A percentile compares a stretch with the other conserved stretches of the same genome.
Conservation (phyloP, 2,888 invertebrate species). For the Protophormia terraenovae region DNA sequence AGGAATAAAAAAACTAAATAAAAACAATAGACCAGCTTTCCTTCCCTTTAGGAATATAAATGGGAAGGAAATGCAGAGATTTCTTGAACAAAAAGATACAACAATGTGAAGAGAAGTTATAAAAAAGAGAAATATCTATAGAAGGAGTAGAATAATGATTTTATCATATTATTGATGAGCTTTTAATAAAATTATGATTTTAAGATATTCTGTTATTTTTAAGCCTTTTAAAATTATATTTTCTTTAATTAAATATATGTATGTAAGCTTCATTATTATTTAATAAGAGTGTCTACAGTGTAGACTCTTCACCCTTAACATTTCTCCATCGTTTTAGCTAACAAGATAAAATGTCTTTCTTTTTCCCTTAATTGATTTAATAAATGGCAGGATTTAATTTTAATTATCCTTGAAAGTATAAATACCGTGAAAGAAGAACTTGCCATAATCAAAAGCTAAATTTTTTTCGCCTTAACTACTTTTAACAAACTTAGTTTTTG, state of each 20-base stretch:
- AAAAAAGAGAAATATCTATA: too few species aligned
- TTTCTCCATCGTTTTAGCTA: too few species aligned
- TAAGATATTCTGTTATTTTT: too few species aligned
- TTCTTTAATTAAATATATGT: too few species aligned
- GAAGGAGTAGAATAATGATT: too few species aligned
- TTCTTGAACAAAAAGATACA: neutral
- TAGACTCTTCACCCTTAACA: too few species aligned
- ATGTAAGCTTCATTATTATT: too few species aligned
- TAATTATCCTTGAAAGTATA: slow-evolving; percentile 34
- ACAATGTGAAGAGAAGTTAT: too few species aligned
- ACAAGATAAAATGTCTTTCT: neutral
- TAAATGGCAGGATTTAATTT: slow-evolving; percentile 25
- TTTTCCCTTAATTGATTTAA: slow-evolving; percentile 26
- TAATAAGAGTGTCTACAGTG: too few species aligned
- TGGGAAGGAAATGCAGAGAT: slow-evolving; percentile 16
- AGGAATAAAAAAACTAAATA: neutral
- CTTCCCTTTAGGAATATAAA: neutral
- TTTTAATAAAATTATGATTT: too few species aligned
- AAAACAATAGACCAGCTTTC: neutral
- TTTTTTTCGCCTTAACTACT: neutral
- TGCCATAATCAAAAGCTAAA: slow-evolving; percentile 13
- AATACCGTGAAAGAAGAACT: neutral
- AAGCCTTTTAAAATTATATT: too few species aligned
- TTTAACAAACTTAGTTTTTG: slow-evolving; percentile 29
- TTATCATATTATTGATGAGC: too few species aligned